Conservation (phyloP, 2,797 vertebrate species). For the Cynopterus sphinx region DNA sequence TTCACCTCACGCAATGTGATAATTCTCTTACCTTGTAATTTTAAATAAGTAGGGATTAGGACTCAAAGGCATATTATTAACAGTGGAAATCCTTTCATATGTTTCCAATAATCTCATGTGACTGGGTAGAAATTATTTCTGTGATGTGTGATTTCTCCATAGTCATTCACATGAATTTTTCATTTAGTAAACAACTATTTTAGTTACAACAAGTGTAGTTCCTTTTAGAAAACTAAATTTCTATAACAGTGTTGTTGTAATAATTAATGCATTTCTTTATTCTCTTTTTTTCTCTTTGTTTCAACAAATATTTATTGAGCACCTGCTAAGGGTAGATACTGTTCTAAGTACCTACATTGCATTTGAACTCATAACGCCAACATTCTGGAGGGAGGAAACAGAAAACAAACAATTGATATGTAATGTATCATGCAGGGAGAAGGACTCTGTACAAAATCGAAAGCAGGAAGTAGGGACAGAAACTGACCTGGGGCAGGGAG, state of each 20-base stretch:
- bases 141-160: not conserved
- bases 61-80: not conserved
- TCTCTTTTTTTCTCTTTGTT: not conserved
- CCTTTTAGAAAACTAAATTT: not conserved
- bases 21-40: not conserved
- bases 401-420: not conserved
- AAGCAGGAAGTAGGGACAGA: not conserved
- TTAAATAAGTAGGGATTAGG: not conserved
- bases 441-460: not conserved
- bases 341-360: not conserved
- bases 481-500: too few species aligned
- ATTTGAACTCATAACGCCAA: not conserved
- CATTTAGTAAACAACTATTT: not conserved
- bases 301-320: not conserved
- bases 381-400: not conserved
- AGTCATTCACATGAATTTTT: not conserved
- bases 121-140: not conserved
- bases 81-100: not conserved
- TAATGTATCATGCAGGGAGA: fast-evolving
- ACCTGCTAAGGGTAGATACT: too few species aligned
- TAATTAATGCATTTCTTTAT: not conserved
- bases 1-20: not conserved
- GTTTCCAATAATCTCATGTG: not conserved
- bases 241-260: fast-evolving
- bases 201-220: not conserved